Percentiles rank a stretch among this genome's conserved stretches.
phyloP scores from a whole-genome alignment of 1,140 invertebrate species.

The Stegodyphus dumicola region DNA sequence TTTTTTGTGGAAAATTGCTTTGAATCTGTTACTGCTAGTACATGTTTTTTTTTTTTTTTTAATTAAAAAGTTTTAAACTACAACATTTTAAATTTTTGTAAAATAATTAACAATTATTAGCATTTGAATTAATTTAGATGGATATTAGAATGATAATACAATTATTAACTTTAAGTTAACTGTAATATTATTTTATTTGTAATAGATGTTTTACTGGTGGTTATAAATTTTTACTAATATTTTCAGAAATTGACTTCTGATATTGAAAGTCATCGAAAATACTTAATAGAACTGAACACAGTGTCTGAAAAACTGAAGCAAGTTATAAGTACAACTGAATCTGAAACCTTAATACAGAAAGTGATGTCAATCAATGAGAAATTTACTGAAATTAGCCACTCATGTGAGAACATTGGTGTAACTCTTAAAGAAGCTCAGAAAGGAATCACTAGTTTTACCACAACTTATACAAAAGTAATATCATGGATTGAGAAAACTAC shows the following conservation, averaged over 20 bases:
- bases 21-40: too few relatives aligned
- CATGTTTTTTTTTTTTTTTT: too few relatives aligned
- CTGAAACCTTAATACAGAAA: constrained; percentile 83
- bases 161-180: too few relatives aligned
- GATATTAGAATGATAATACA: too few relatives aligned
- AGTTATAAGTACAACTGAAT: constrained; percentile 92
- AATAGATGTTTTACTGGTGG: too few relatives aligned
- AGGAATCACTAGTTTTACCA: constrained; percentile 83
- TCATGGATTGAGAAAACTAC: constrained; percentile 94
- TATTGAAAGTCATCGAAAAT: constrained; percentile 83
- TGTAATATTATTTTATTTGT: too few relatives aligned
- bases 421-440: constrained; percentile 82
- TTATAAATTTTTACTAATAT: not conserved
- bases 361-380: constrained; percentile 84
- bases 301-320: constrained; percentile 87
- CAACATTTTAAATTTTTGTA: too few relatives aligned
- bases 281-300: constrained; percentile 87
- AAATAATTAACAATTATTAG: too few relatives aligned
- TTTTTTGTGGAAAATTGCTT: too few relatives aligned
- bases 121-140: too few relatives aligned
- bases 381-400: constrained; percentile 84
- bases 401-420: constrained; percentile 82
- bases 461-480: constrained; percentile 90
- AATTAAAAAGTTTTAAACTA: too few relatives aligned
- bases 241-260: constrained; percentile 81